A percentile compares a stretch with the other conserved stretches of the same genome.
These are phyloP conservation scores for Drosophila emarginata DNA, from an alignment of 2,888 invertebrate genomes.

Conservation along the genomic window DNA sequence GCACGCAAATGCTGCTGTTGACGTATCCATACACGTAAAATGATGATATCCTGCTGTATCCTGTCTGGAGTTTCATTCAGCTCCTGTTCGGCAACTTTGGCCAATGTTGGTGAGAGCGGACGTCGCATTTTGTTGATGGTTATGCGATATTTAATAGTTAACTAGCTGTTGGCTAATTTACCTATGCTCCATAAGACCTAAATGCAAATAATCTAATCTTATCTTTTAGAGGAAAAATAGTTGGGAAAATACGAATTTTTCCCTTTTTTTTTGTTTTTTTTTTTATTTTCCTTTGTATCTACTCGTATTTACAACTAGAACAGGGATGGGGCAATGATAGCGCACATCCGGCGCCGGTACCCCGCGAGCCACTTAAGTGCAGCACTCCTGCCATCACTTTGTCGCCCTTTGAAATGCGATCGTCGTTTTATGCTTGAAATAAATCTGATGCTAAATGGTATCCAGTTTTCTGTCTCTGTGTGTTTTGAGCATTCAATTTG, in stretches of 20 bases:
- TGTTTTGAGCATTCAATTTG: slow-evolving; percentile 60
- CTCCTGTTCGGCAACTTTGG: slow-evolving; percentile 81
- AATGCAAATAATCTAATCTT: slow-evolving; percentile 53
- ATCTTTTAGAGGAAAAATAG: slow-evolving; percentile 41
- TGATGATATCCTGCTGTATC: slow-evolving; percentile 82
- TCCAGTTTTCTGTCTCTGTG: slow-evolving; percentile 37
- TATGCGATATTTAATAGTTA: slow-evolving; percentile 25
- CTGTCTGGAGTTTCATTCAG: slow-evolving; percentile 83
- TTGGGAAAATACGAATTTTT: slow-evolving; percentile 42
- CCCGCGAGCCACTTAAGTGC: slow-evolving; percentile 63
- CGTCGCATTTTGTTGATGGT: slow-evolving; percentile 68
- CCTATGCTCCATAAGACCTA: slow-evolving; percentile 28
- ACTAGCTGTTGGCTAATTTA: slow-evolving; percentile 23
- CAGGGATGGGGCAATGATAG: slow-evolving; percentile 27
- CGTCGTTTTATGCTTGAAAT: slow-evolving; percentile 80
- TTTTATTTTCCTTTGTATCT: slow-evolving; percentile 14
- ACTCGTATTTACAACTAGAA: slow-evolving; percentile 31
- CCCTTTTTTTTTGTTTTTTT: background rate
- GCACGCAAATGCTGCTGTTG: slow-evolving; percentile 83
- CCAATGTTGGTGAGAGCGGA: slow-evolving; percentile 70
- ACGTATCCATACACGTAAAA: slow-evolving; percentile 83
- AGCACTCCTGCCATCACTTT: slow-evolving; percentile 19
- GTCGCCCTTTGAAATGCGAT: slow-evolving; percentile 77
- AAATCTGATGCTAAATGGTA: slow-evolving; percentile 68
- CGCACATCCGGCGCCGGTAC: slow-evolving; percentile 65